Base-by-base conservation (phyloP, 2,113 vertebrate species). In the Trichechus manatus region DNA sequence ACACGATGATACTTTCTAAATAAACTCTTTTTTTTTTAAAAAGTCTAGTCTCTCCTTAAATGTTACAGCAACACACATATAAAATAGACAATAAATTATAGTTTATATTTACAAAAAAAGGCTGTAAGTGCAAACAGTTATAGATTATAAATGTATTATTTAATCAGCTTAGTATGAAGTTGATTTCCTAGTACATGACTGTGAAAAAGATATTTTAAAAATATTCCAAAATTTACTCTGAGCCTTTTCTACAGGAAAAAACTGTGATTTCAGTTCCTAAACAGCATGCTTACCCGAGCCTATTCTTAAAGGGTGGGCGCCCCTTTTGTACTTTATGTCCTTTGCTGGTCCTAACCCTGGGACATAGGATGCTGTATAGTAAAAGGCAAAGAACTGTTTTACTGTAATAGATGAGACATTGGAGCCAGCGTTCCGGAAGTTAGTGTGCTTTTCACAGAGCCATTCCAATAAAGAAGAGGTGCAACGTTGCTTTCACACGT, bases 71-170 rank as follows among this genome's bases (percentile, higher is more conserved):
- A 97, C 98, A 98, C 95, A 97, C 98, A 98, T 98, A 98, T 97
- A 98, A 98, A 98, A 98, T 95, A 98, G 98, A 97, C 98, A 99
- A 99, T 99, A 99, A 99, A 99, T 99, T 98, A 99, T 98, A 98
- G 97, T 98, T 98, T 97, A 78, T 99, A 99, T 99, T 98, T 99
- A 99, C 98, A 99, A 97, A 96, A 99, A 96, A 97, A 96, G 96
- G 94, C 93, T 97, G 80, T 97, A 96, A 95, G 95, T 97, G 82
- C 94, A 95, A 93, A 95, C 61, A 94, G 92, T 92, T 93, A 95
- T 66, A 96, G 97, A 95, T 97, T 94, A 89, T 97, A 97, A 95
- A 96, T 95, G 97, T 93, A 90, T 97, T 96, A 96, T 98, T 98
- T 98, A 98, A 98, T 97, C 94, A 95, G 95, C 95, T 98, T 97